phyloP scores from a whole-genome alignment of 2,888 invertebrate genomes.

The Rhorus exstirpatorius region DNA sequence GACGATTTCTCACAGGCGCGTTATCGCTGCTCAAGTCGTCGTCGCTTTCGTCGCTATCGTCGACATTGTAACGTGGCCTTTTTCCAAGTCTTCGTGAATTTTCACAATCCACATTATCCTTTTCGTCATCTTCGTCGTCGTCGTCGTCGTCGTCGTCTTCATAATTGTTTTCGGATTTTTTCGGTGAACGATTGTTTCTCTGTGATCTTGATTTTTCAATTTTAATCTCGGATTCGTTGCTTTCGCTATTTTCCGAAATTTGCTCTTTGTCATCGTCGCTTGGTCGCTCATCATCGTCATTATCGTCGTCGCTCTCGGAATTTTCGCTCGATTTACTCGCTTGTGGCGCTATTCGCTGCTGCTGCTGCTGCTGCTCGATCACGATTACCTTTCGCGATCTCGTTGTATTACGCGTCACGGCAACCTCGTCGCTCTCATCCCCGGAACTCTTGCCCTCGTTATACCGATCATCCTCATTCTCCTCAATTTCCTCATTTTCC shows the following conservation, averaged over 20 bases:
- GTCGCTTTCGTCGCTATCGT: conserved; percentile 72
- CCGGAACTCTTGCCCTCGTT: conserved; percentile 66
- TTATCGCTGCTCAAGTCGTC: conserved; percentile 75
- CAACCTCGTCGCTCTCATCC: conserved; percentile 71
- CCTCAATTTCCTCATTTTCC: conserved; percentile 62
- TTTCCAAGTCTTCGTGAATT: conserved; percentile 79
- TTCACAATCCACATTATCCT: conserved; percentile 25
- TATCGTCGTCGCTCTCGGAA: conserved; percentile 72
- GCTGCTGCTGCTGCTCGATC: conserved; percentile 18
- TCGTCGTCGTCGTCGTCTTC: conserved; percentile 47
- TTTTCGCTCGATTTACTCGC: conserved; percentile 68
- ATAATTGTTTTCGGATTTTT: conserved; percentile 73
- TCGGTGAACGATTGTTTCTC: conserved; percentile 71
- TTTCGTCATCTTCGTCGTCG: conserved; percentile 8
- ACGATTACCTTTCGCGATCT: conserved; percentile 74
- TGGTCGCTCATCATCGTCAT: conserved; percentile 22
- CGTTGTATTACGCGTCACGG: conserved; percentile 74
- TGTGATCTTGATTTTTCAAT: conserved; percentile 71
- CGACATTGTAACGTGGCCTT: conserved; percentile 83
- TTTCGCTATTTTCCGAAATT: conserved; percentile 69
- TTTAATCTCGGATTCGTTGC: conserved; percentile 75
- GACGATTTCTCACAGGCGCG: conserved; percentile 80
- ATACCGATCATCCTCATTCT: conserved; percentile 43
- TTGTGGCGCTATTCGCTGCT: conserved; percentile 64
- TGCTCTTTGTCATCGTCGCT: conserved; percentile 70